These are phyloP conservation scores for Rhinella marina DNA, from an alignment of 2,797 vertebrate genomes.

Conservation along the genomic window DNA sequence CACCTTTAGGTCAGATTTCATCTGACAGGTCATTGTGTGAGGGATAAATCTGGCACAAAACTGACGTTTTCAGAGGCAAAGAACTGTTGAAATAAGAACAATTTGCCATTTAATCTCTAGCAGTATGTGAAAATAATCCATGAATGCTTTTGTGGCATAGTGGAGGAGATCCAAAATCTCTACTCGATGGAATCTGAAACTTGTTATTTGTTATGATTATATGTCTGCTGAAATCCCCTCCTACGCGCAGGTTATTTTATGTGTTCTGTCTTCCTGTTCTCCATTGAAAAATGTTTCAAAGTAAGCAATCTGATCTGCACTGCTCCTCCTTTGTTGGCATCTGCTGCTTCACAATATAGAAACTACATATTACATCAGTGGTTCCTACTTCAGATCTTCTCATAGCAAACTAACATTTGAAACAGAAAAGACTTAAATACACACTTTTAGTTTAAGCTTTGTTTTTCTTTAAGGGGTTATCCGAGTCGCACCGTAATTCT, in stretches of 20 bases:
- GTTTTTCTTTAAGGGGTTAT: background rate
- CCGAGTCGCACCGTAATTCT: too few relatives aligned
- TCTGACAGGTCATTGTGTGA: background rate
- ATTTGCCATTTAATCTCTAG: background rate
- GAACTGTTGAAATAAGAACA: background rate
- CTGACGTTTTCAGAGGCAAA: background rate
- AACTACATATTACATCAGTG: constrained; percentile 26
- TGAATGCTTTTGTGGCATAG: constrained; percentile 58
- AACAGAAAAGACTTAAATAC: background rate
- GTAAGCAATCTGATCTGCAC: constrained; percentile 40
- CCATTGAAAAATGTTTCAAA: constrained; percentile 48
- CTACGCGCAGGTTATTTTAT: constrained; percentile 55
- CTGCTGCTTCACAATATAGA: constrained; percentile 13
- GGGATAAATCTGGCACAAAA: background rate
- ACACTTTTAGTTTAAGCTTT: constrained; percentile 18
- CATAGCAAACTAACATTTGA: constrained; percentile 16
- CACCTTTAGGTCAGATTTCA: background rate
- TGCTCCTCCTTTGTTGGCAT: constrained; percentile 11
- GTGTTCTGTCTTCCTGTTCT: constrained; percentile 41
- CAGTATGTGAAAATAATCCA: constrained; percentile 47
- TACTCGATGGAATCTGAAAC: constrained; percentile 51
- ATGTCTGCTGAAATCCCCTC: constrained; percentile 52
- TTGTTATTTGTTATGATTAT: constrained; percentile 61
- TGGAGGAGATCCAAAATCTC: constrained; percentile 52
- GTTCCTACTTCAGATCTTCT: background rate